Base-by-base conservation (phyloP, 2,113 vertebrate species). In the Siphamia tubifer region DNA sequence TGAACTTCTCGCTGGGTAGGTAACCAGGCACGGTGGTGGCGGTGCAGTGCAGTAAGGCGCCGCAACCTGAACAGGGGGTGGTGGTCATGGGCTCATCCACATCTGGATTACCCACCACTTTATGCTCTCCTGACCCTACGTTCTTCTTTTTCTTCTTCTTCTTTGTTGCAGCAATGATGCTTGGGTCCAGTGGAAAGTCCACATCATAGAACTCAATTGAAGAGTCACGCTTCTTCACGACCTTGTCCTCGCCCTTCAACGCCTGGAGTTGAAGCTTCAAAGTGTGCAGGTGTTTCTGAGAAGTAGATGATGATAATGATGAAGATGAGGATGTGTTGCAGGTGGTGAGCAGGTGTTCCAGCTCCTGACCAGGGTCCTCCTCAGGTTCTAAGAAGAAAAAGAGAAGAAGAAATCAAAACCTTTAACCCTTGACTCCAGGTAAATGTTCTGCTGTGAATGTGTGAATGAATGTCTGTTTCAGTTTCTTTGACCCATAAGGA, bases 1-100 rank as follows among this genome's bases (percentile, higher is more conserved):
- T 90, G 83, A 86, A 95, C 77, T 95, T 95, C 55, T 95, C 92
- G 4, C 89, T 90, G 35, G 96, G 94, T 35, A 98, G 25, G 81
- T 91, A 97, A 0, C 96, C 96, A 0, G 95, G 92, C 10, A 83
- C 12, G 4, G 17, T 20, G 0, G 83, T 15, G 5, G 90, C 87
- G 0, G 68, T 35, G 84, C 95, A 94, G 58, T 98, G 95, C 68
- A 97, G 87, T 20, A 93, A 10, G 0, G 95, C 96, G 0, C 96
- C 96, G 10, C 96, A 98, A 16, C 96, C 96, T 0, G 90, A 87
- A 68, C 96, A 98, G 74, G 58, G 65, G 7, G 78, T 66, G 17
- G 90, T 85, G 17, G 94, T 94, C 7, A 90, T 10, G 0, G 87
- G 90, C 55, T 89, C 60, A 0, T 85, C 52, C 0, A 42, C 23